These are phyloP conservation scores for Drosophila carrolli DNA, from an alignment of 1,140 invertebrate genomes.

Conservation along the genomic window DNA sequence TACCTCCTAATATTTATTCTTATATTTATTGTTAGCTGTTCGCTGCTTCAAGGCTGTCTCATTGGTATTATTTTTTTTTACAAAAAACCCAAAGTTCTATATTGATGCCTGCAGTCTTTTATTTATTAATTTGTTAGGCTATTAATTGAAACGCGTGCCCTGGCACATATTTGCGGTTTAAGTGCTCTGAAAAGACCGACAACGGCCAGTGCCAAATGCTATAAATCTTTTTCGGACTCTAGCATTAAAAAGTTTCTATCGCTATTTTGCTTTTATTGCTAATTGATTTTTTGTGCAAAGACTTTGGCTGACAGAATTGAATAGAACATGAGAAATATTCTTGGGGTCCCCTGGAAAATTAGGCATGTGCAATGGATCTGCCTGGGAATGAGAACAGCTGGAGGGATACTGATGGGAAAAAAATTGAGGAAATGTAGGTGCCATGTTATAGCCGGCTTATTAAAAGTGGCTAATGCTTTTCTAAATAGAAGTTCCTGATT, in stretches of 20 bases:
- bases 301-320: constrained; percentile 1
- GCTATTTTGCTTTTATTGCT: constrained; percentile 44
- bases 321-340: constrained; percentile 26
- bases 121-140: constrained; percentile 13
- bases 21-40: constrained; percentile 37
- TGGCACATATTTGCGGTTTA: constrained; percentile 26
- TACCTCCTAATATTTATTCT: constrained; percentile 33
- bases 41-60: constrained; percentile 21
- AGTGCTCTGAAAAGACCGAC: constrained; percentile 42
- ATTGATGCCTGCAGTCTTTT: constrained; percentile 1
- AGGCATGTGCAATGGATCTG: constrained; percentile 16
- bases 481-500: background rate
- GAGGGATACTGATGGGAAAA: background rate
- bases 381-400: constrained; percentile 34
- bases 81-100: constrained; percentile 4
- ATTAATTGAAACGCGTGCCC: constrained; percentile 39
- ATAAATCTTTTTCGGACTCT: constrained; percentile 55
- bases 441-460: constrained; percentile 11
- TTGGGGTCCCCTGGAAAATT: constrained; percentile 6
- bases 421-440: constrained; percentile 7
- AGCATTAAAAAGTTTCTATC: constrained; percentile 59
- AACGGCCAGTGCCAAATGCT: constrained; percentile 29
- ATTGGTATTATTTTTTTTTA: background rate
- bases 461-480: background rate
- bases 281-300: constrained; percentile 49